Base-by-base conservation (phyloP, 2,888 invertebrate genomes). In the Cryptocephalus moraei region DNA sequence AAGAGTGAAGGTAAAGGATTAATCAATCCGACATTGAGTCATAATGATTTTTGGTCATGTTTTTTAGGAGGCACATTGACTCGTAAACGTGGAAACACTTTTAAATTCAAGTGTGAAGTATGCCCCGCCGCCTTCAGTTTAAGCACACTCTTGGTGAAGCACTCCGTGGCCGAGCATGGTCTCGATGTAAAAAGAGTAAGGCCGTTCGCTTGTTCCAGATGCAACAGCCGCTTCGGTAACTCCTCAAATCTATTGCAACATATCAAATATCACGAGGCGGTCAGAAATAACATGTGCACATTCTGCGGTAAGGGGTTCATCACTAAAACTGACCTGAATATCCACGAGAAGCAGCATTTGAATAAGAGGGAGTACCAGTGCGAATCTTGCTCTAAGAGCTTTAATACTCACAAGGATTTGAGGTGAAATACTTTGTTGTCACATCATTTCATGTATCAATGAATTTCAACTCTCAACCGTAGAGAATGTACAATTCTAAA, bases 231-330 rank as follows among this genome's bases (percentile, higher is more conserved):
- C 12, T 64, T 64, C 50, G 55, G 51, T n/a, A 58, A 54, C 41
- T 61, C 62, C 1, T 60, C 62, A 6, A 61, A 61, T 51, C 49
- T 63, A 9, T 42, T 59, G 9, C 60, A 62, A 45, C 64, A 64
- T 46, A 49, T 59, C n/a, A 62, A 61, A 46, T 63, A 63, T 43
- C 63, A 64, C 41, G 56, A 56, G 3, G 62, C 60, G 3, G 56
- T 59, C 8, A 49, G 64, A 22, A 55, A 56, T 8, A 57, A 63
- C 49, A 59, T 62, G 40, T 64, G 64, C 46, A 57, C 59, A 8
- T 63, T 55, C 46, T 64, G 64, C 46, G 64, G 64, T 1, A 77
- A 77, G 60, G 70, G 72, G 13, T 64, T 61, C 47, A 61, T 62
- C 10, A 63, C 63, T 2, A 62, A 59, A 46, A 59, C 57, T 13